Evolutionary conservation across 2,113 vertebrate genomes (phyloP), one percentile per base, ranked within the genome.

Genomic region (Chascanopsetta lugubris): DNA sequence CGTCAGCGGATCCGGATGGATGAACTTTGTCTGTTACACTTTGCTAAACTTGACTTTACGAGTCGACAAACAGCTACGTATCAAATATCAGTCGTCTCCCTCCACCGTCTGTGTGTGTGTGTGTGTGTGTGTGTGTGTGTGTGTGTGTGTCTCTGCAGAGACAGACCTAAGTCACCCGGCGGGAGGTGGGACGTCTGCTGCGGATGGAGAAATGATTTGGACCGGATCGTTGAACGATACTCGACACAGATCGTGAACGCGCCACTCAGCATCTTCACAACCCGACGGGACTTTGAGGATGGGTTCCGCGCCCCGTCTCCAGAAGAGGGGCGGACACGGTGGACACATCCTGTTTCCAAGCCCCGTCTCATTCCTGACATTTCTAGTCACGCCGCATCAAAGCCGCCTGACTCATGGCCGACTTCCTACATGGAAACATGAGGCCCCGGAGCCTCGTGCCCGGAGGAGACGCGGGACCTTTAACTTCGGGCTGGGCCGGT

Each of bases 281-380:
- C 21, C 18, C 2, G 29, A 51, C 12, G 21, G 48, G 62, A 60
- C 12, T 24, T 63, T 72, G 51, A 69, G 58, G 56, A 79, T n/a
- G n/a, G n/a, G n/a, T 77, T 72, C n/a, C 65, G n/a, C n/a, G n/a
- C 25, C 26, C 1, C 0, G 8, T 30, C 20, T 13, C 0, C 4
- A 60, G 34, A 67, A 55, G 7, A 43, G 15, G n/a, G 61, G 27
- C 15, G 15, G 13, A 24, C 17, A 38, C 36, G 0, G 30, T 67
- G 17, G 47, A 64, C 29, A 64, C 68, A 76, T 84, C 69, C 67
- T 75, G 79, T 77, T 82, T 80, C 68, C 50, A 61, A 60, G 47
- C 62, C 69, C 20, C 0, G 21, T 43, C 15, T 65, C 69, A 79
- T 84, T 77, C 72, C 81, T 72, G 36, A 21, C 53, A 63, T 73